Percentiles rank a stretch among this genome's conserved stretches.
These are phyloP conservation scores for Chrysochloris asiatica DNA, from an alignment of 2,113 vertebrate species.

Conservation along the genomic window DNA sequence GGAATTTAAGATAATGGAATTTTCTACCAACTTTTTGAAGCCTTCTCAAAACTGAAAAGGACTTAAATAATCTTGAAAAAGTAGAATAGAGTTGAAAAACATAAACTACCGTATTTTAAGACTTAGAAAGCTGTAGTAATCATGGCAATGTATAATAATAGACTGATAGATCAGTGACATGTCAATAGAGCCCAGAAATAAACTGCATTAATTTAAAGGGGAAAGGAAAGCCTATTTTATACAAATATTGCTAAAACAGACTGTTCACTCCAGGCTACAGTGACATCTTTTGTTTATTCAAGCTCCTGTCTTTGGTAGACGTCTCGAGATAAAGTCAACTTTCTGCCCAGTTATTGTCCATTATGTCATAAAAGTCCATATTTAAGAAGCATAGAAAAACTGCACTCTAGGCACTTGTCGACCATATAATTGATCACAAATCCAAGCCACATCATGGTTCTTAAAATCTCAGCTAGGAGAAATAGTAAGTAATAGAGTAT, in stretches of 20 bases:
- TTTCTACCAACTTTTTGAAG: no score
- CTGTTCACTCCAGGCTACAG: not conserved
- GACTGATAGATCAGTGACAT: not conserved
- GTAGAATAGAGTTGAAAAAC: not conserved
- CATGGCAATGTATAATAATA: not conserved
- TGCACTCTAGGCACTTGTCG: not conserved
- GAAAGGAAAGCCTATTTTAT: constrained; percentile 5
- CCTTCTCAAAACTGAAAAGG: no score
- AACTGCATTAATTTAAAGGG: not conserved
- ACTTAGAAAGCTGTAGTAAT: not conserved
- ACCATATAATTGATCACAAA: not conserved
- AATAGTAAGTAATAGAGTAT: no score
- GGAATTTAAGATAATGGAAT: no score
- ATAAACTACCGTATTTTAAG: not conserved
- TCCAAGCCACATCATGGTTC: not conserved
- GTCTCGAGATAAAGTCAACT: not conserved
- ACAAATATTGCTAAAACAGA: not conserved
- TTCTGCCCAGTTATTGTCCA: not conserved
- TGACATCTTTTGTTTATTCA: not conserved
- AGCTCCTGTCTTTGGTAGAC: not conserved
- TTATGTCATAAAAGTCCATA: not conserved
- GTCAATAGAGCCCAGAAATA: not conserved
- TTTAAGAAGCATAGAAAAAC: no score
- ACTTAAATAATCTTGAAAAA: constrained; percentile 34
- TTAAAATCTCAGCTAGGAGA: not conserved